Evolutionary conservation across 2,888 invertebrate genomes (phyloP), one percentile per base, ranked within the genome.

Genomic region (Galerucella calmariensis): DNA sequence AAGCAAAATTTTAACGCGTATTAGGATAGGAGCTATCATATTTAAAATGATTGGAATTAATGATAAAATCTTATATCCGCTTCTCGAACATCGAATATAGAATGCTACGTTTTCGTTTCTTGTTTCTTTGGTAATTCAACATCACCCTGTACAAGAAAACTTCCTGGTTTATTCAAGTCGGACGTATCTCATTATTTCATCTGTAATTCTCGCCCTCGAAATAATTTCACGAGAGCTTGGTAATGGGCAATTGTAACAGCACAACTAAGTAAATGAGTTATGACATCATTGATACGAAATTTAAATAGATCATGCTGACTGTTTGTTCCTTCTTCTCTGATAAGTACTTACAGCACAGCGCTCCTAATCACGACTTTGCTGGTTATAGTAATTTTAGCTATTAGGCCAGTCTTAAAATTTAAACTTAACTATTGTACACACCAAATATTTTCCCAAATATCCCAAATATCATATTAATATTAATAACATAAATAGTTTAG

Each of bases 321-420:
- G 41, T 61, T 35, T 12, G 62, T 46, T 65, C 63, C 63, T 65
- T 65, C 41, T 16, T 41, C 63, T 41, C 46, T 65, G 46, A 65
- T 65, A 46, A 65, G 63, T 65, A 20, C 35, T 41, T 41, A 41
- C 35, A 41, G 35, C 35, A 41, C 63, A 65, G 16, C 63, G 16
- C 63, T 65, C 63, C 63, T 46, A 65, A 65, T 65, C 63, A 65
- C 63, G 63, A 65, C 63, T 65, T n/a, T 65, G 41, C 20, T 20
- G 46, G 63, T 65, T 16, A 46, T 12, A 46, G 20, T 16, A 16
- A 46, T 65, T 46, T 65, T 44, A 41, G 9, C 1, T 16, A 44
- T 6, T 46, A 65, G 63, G 20, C 63, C 63, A 44, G 63, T 65
- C 24, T 16, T 5, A 11, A 41, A 16, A 58, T 9, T 20, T 24